phyloP scores from a whole-genome alignment of 2,797 vertebrate species.

The Peromyscus melanophrys region DNA sequence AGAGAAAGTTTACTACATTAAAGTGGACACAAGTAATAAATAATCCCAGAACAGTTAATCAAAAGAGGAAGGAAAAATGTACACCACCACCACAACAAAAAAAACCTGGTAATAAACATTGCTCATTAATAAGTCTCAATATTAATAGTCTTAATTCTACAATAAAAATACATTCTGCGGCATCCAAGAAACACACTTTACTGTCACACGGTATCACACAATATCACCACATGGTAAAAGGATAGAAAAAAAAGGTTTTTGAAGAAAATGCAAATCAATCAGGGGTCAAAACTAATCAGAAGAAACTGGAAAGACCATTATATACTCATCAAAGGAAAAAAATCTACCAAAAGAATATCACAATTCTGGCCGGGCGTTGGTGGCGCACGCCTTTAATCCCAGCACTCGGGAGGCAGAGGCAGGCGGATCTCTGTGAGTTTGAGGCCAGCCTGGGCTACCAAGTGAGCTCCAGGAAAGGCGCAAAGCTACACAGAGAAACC shows the following conservation, averaged over 20 bases:
- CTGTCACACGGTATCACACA: neutral
- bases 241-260: neutral
- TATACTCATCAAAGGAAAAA: neutral
- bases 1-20: neutral
- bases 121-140: neutral
- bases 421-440: no score
- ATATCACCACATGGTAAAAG: neutral
- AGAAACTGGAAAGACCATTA: neutral
- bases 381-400: no score
- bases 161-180: neutral
- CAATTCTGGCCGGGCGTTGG: no score
- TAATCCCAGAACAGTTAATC: neutral
- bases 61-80: neutral
- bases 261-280: neutral
- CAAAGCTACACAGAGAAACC: no score
- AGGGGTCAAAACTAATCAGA: neutral
- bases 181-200: neutral
- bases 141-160: neutral
- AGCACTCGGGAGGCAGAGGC: no score
- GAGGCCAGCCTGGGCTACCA: no score
- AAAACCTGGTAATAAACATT: neutral
- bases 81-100: neutral
- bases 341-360: neutral
- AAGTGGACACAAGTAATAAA: neutral
- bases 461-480: no score